phyloP scores from a whole-genome alignment of 2,113 vertebrate species.

The Clarias batrachus region DNA sequence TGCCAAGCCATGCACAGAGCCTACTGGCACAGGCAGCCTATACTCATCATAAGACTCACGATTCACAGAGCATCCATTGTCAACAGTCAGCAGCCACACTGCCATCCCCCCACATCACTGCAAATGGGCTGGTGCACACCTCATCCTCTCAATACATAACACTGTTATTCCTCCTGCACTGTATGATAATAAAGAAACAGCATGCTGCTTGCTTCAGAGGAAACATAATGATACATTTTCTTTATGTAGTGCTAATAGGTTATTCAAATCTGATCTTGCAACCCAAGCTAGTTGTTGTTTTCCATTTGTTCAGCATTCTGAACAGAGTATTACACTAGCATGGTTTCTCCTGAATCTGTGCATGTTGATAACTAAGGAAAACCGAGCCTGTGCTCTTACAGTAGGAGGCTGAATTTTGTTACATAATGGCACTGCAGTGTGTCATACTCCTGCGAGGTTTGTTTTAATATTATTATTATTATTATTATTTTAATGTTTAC shows the following conservation, averaged over 20 bases:
- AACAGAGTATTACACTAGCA: neutral
- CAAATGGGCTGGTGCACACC: conserved; percentile 23
- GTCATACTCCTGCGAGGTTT: conserved; percentile 39
- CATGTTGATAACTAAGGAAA: conserved; percentile 35
- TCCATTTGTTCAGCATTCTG: conserved; percentile 15
- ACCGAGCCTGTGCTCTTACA: conserved; percentile 39
- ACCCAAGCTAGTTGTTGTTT: neutral
- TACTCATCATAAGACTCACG: conserved; percentile 46
- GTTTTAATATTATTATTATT: neutral
- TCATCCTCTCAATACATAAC: conserved; percentile 1
- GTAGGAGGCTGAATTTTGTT: conserved; percentile 53
- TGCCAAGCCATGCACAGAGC: conserved; percentile 39
- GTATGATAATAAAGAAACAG: neutral
- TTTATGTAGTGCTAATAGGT: neutral
- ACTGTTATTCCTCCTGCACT: conserved; percentile 11
- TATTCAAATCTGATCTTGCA: neutral
- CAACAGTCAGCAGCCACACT: conserved; percentile 37
- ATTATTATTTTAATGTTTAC: conserved; percentile 2
- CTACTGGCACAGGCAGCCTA: conserved; percentile 46
- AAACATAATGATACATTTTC: neutral
- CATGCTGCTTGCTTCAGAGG: neutral
- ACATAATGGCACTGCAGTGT: conserved; percentile 58
- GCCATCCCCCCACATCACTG: conserved; percentile 14
- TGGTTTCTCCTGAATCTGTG: conserved; percentile 7
- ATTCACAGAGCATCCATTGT: conserved; percentile 52